Evolutionary conservation across 2,113 vertebrate genomes (phyloP).

Genomic region (Nycticorax nycticorax): DNA sequence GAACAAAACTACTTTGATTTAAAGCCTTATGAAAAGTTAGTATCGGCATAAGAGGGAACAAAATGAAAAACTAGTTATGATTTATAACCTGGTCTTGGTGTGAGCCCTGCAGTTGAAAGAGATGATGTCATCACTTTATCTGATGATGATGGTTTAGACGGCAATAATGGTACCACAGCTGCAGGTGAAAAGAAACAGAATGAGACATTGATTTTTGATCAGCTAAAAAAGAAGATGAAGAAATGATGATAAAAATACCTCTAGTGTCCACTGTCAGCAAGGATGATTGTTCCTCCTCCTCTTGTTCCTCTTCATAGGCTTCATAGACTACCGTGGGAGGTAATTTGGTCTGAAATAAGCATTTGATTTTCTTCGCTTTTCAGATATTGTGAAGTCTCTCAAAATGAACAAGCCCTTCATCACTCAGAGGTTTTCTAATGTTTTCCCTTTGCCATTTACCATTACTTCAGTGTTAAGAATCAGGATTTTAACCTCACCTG

Average conservation of each 20-base stretch:
- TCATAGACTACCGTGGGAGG: slow-evolving; percentile 16
- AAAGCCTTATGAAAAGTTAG: neutral
- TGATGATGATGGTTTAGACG: slow-evolving; percentile 44
- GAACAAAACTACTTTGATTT: neutral
- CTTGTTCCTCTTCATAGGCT: slow-evolving; percentile 11
- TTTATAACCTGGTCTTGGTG: neutral
- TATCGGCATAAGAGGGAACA: neutral
- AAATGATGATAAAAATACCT: slow-evolving; percentile 44
- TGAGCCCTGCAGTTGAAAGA: neutral
- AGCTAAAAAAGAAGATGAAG: neutral
- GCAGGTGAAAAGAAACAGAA: neutral
- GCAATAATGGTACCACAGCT: slow-evolving; percentile 13
- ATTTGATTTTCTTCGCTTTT: slow-evolving; percentile 10
- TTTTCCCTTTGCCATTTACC: neutral
- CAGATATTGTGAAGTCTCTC: neutral
- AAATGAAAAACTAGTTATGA: neutral
- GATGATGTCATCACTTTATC: slow-evolving; percentile 31
- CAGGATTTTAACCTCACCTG: neutral
- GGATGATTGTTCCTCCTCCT: neutral
- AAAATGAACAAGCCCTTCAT: neutral
- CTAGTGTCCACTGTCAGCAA: neutral
- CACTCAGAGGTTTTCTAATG: neutral
- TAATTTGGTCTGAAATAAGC: slow-evolving; percentile 55
- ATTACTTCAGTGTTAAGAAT: neutral
- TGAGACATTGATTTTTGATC: neutral